Base-by-base conservation (phyloP, 1,140 invertebrate genomes). In the Monomorium pharaonis region DNA sequence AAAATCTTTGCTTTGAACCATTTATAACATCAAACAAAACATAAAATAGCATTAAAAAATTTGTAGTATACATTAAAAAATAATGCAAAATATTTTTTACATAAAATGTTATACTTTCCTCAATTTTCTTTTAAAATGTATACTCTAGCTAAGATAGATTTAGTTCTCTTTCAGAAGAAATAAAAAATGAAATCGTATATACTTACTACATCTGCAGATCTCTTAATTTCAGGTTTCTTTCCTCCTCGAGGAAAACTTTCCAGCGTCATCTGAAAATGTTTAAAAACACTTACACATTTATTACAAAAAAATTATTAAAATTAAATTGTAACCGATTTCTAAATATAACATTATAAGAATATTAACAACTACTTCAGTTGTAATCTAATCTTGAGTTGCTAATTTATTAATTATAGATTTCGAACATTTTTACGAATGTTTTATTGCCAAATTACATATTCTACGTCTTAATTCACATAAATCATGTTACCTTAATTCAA, bases 201-300 rank as follows among this genome's bases (percentile, higher is more conserved):
- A 80, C 77, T 87, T 89, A 93, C 91, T 16, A 21, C 27, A 84
- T 87, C 44, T 62, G 72, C 69, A 3, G 60, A 16, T 42, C 86
- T 88, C 18, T 86, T 85, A 30, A 60, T 37, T 69, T 30, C n/a
- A 12, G 54, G 49, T 65, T 92, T 91, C 18, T 91, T 91, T 3
- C 92, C 92, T 42, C 90, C 92, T 47, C 92, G 86, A 18, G 92
- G 92, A 86, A 94, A 93, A 84, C 42, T 92, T 86, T 91, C 84
- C n/a, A 90, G n/a, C 9, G 80, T 86, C 92, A 93, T 93, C 92
- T 93, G 37, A 90, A 77, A 58, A 76, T 78, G 77, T 65, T 60
- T 69, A 3, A 77, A 78, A 51, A 51, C 49, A 78, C 65, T 51
- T 51, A 67, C 33, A n/a, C 67, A 67, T 54, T 24, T 21, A 27